Conservation (phyloP, 2,888 invertebrate species). For the Lathronympha strigana region DNA sequence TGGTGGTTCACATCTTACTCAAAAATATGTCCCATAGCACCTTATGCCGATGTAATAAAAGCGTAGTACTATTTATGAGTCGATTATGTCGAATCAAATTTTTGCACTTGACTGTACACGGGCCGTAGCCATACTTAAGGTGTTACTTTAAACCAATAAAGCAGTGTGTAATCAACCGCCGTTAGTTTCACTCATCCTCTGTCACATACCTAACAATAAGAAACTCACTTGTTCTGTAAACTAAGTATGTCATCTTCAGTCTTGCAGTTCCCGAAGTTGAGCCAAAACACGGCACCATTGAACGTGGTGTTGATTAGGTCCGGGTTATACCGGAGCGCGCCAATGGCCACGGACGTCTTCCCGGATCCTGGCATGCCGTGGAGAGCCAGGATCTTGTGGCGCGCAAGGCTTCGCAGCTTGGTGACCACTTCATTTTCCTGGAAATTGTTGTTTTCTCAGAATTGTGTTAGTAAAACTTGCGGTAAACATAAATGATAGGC, state of each 20-base stretch:
- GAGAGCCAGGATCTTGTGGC: constrained; percentile 85
- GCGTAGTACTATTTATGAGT: too few relatives aligned
- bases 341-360: constrained; percentile 87
- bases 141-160: too few relatives aligned
- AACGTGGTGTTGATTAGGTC: constrained; percentile 80
- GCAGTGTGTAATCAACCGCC: too few relatives aligned
- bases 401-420: constrained; percentile 73
- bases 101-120: too few relatives aligned
- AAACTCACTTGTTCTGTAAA: constrained; percentile 73
- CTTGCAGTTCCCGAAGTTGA: constrained; percentile 80
- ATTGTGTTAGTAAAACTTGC: not conserved
- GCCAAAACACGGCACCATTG: constrained; percentile 83
- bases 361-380: constrained; percentile 92
- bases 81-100: too few relatives aligned
- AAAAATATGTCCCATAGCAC: too few relatives aligned
- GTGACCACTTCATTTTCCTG: constrained; percentile 79
- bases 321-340: constrained; percentile 81
- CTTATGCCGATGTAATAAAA: too few relatives aligned
- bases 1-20: too few relatives aligned
- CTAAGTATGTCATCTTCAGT: constrained; percentile 77
- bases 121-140: too few relatives aligned
- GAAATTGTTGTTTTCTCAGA: constrained; percentile 37
- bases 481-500: too few relatives aligned
- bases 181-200: too few relatives aligned
- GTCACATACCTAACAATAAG: too few relatives aligned